These are phyloP conservation scores for Microcaecilia unicolor DNA, from an alignment of 2,797 vertebrate genomes.

Conservation along the genomic window DNA sequence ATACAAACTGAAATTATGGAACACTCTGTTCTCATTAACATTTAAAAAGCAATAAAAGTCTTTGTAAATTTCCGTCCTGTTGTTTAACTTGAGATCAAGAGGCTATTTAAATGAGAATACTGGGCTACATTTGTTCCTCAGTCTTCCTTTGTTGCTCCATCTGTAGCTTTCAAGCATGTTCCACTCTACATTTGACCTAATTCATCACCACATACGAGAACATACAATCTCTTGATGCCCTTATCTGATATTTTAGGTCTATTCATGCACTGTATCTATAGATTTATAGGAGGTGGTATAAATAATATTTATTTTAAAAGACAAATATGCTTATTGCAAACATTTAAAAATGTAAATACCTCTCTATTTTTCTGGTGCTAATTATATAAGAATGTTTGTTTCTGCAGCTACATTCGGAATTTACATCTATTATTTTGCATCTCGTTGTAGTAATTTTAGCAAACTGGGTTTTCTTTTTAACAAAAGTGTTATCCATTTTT, in stretches of 20 bases:
- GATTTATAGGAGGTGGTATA: slow-evolving; percentile 9
- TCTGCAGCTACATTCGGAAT: no score
- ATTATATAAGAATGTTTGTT: neutral
- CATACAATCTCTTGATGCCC: no score
- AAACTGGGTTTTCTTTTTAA: neutral
- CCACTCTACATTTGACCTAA: no score
- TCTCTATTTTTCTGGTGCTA: slow-evolving; percentile 8
- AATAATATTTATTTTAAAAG: slow-evolving; percentile 19
- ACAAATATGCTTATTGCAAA: slow-evolving; percentile 16
- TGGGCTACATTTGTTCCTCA: no score
- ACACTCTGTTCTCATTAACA: neutral
- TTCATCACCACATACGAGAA: no score
- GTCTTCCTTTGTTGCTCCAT: no score
- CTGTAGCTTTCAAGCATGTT: no score
- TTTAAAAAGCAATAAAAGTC: neutral
- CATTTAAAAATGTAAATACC: slow-evolving; percentile 9
- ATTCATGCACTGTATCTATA: slow-evolving; percentile 10
- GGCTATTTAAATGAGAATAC: no score
- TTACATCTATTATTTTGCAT: neutral
- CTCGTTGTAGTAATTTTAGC: neutral
- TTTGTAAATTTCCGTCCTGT: neutral
- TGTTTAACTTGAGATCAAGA: no score
- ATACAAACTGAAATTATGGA: neutral
- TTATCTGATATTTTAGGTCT: no score
- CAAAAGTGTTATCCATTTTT: neutral